phyloP scores from a whole-genome alignment of 2,797 vertebrate genomes.

The Pterois miles region DNA sequence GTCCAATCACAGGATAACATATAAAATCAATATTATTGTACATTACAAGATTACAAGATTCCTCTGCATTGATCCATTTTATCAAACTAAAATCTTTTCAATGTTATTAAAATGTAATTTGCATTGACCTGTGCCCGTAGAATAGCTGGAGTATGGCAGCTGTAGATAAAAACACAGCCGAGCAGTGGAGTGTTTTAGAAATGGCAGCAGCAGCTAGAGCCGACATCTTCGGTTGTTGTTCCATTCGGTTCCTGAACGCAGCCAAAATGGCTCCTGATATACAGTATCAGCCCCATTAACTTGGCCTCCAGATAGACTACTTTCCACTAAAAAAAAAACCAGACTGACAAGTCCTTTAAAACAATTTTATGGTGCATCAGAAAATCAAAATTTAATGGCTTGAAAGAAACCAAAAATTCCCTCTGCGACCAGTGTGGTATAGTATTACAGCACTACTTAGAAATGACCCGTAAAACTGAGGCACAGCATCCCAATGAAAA shows the following conservation, averaged over 20 bases:
- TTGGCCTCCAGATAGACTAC: conserved; percentile 17
- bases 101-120: conserved; percentile 31
- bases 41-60: conserved; percentile 37
- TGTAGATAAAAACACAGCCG: conserved; percentile 36
- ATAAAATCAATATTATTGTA: conserved; percentile 3
- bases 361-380: conserved; percentile 4
- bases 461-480: background rate
- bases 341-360: conserved; percentile 18
- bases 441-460: background rate
- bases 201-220: conserved; percentile 17
- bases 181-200: conserved; percentile 12
- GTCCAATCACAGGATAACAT: background rate
- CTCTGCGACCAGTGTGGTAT: background rate
- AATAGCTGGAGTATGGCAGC: background rate
- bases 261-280: conserved; percentile 56
- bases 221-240: conserved; percentile 13
- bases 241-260: conserved; percentile 37
- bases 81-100: conserved; percentile 38
- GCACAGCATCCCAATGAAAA: background rate
- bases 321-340: conserved; percentile 15
- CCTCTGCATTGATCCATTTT: conserved; percentile 25
- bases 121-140: conserved; percentile 22
- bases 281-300: conserved; percentile 48
- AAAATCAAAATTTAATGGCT: conserved; percentile 41
- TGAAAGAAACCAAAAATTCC: background rate